Base-by-base conservation (phyloP, 2,888 invertebrate genomes). In the Tachystola acroxantha region DNA sequence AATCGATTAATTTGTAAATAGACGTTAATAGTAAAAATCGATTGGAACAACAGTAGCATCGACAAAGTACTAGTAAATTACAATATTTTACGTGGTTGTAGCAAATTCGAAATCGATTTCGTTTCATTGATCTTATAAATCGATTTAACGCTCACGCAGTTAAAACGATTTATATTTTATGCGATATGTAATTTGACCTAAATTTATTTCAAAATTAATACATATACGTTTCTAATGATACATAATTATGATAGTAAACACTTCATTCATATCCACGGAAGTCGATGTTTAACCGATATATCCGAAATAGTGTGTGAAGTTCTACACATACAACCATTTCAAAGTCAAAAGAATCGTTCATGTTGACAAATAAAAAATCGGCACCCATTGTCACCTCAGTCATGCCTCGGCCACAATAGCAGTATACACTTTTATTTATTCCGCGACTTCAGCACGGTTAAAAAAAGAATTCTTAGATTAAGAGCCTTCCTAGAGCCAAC, bases 361-460 rank as follows among this genome's bases (percentile, higher is more conserved):
- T 38, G 22, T 30, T 30, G 16, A 22, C 10, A 37, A 37, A 30
- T 19, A 30, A 2, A 14, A 31, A 26, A 16, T 35, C n/a, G 12
- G 9, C n/a, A 19, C 26, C 36, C 36, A 36, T 40, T 40, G 40
- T 40, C 27, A 14, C 3, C n/a, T n/a, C n/a, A n/a, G n/a, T n/a
- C 20, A 20, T 9, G 20, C 2, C 20, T 9, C 16, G 9, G 19
- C 13, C 22, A 39, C 36, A 39, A 36, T 32, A 11, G 10, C 11
- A 10, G 35, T 39, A 35, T 27, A 34, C 19, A 30, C 11, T 13
- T 32, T n/a, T n/a, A n/a, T n/a, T 16, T 30, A 26, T 34, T 30
- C 7, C 29, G 33, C n/a, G n/a, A n/a, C n/a, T n/a, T n/a, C n/a
- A n/a, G n/a, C n/a, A n/a, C n/a, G n/a, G n/a, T n/a, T n/a, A n/a